Conservation (phyloP, 2,888 invertebrate species). For the Mythimna albipuncta region DNA sequence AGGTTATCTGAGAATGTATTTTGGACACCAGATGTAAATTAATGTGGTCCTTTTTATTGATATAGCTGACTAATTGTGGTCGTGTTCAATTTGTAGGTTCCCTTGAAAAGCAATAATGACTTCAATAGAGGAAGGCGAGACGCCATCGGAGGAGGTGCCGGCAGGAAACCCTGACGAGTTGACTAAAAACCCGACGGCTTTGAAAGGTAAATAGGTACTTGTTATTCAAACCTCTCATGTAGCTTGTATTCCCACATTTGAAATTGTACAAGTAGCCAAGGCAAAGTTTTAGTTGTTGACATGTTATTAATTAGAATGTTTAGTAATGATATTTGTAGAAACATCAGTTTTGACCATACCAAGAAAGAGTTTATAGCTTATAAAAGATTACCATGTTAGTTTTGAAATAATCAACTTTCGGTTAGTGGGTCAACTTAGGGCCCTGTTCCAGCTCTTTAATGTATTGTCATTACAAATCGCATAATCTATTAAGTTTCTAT, state of each 20-base stretch:
- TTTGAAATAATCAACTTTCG: neutral
- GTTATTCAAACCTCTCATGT: neutral
- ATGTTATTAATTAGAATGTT: neutral
- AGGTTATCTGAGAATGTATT: conserved; percentile 60
- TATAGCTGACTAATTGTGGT: neutral
- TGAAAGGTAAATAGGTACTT: conserved; percentile 90
- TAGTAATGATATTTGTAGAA: neutral
- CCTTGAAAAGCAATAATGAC: conserved; percentile 74
- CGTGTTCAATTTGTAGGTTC: conserved; percentile 33
- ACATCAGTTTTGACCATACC: neutral
- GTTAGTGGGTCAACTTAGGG: neutral
- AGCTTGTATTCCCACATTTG: neutral
- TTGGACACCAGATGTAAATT: conserved; percentile 6
- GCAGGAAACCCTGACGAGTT: conserved; percentile 91
- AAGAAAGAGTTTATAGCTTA: neutral
- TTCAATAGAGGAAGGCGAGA: conserved; percentile 83
- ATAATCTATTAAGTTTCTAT: too few species aligned
- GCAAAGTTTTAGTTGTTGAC: neutral
- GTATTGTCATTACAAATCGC: too few species aligned
- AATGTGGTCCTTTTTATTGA: neutral
- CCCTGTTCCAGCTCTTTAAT: neutral
- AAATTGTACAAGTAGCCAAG: neutral
- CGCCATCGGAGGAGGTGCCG: conserved; percentile 79
- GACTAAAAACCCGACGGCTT: conserved; percentile 91
- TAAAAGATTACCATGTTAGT: neutral